Evolutionary conservation across 1,140 invertebrate species (phyloP), one percentile per base, ranked within the genome.

Genomic region (Lordiphosa collinella): DNA sequence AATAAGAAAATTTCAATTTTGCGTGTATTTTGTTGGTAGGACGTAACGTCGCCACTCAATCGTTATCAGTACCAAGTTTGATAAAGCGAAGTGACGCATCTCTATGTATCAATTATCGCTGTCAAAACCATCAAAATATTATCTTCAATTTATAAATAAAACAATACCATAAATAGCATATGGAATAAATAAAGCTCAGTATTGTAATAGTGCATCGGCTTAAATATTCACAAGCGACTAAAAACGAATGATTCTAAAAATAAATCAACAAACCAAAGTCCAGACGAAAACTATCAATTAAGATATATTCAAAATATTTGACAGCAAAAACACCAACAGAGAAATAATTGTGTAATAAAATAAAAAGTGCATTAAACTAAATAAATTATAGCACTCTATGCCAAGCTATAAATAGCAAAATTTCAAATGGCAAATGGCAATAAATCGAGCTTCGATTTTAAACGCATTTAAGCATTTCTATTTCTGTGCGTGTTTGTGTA

Each of bases 361-460:
- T 67, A 47, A 43, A 43, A 40, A 35, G 40, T 32, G 64, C 53
- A 47, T 48, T 35, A 14, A 32, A 22, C 10, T 12, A 48, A 50
- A 18, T 14, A 36, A 48, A 52, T 25, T 25, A 6, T 25, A 4
- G 22, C 22, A 7, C 22, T 25, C 0, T 55, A 65, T 57, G 57
- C 59, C 48, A 65, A 37, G 31, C 37, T 53, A 71, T 60, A 61
- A 64, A 68, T 67, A 18, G 12, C 32, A 52, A 74, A 65, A 58
- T 64, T 75, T 70, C 37, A 75, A 70, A 79, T 56, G 60, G 59
- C 74, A 65, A 79, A 64, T 43, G 47, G 55, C 75, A 54, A 58
- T 71, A 82, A 75, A 67, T 80, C 54, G 61, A 61, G 61, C 56
- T 11, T 25, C 22, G 22, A 25, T 25, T 25, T 57, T 71, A 75